phyloP scores from a whole-genome alignment of 2,888 invertebrate species.

The Thera britannica region DNA sequence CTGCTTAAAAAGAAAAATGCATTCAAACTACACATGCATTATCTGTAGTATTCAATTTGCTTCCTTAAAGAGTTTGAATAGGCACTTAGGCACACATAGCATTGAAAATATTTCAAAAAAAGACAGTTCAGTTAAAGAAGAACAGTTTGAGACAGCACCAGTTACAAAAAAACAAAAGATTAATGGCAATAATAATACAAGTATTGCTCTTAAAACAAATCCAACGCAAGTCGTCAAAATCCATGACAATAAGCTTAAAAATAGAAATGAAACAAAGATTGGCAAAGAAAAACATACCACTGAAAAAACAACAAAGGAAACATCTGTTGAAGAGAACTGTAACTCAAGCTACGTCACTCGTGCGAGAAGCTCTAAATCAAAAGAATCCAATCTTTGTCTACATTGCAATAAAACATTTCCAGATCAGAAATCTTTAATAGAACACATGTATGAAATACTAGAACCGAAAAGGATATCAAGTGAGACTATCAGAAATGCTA shows the following conservation, averaged over 20 bases:
- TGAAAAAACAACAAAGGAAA: neutral
- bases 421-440: conserved; percentile 58
- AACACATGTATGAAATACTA: conserved; percentile 67
- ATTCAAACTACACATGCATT: conserved; percentile 13
- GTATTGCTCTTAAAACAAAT: neutral
- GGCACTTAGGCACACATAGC: neutral
- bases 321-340: conserved; percentile 2
- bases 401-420: conserved; percentile 63
- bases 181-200: neutral
- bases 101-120: neutral
- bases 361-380: conserved; percentile 6
- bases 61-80: conserved; percentile 2
- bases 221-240: neutral
- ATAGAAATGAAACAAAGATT: neutral
- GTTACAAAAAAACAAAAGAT: neutral
- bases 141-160: too few species aligned
- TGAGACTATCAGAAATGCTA: neutral
- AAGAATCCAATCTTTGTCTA: conserved; percentile 51
- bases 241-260: neutral
- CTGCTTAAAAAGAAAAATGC: conserved; percentile 1
- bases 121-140: neutral
- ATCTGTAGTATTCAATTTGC: conserved; percentile 16
- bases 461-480: conserved; percentile 43
- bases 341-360: conserved; percentile 16
- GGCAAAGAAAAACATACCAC: neutral